Conservation (phyloP, 2,797 vertebrate species). For the Helarctos malayanus region DNA sequence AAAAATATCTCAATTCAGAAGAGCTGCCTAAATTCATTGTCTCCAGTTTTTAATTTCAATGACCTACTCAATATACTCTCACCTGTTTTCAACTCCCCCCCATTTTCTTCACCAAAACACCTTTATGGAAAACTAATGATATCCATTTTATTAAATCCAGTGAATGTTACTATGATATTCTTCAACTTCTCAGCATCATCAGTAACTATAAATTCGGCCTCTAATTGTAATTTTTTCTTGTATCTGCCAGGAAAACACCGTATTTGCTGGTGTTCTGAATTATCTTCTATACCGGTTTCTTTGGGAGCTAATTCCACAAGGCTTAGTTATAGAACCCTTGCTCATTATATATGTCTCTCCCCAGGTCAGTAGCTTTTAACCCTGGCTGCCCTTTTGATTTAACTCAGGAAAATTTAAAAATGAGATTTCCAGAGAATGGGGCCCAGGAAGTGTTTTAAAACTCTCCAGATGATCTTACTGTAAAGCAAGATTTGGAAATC, state of each 20-base stretch:
- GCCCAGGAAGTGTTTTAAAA: background rate
- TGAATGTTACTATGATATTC: background rate
- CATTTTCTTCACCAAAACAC: constrained; percentile 14
- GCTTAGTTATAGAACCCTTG: background rate
- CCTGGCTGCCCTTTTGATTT: background rate
- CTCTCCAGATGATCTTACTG: background rate
- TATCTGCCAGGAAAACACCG: background rate
- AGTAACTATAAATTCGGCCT: background rate
- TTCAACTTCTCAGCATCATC: constrained; percentile 1
- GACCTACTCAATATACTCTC: background rate
- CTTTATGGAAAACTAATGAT: constrained; percentile 1
- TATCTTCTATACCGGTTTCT: background rate
- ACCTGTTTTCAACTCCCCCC: background rate
- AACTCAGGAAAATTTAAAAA: background rate
- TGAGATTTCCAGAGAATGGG: background rate
- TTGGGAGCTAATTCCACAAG: background rate
- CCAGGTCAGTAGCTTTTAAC: background rate
- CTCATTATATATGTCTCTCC: background rate
- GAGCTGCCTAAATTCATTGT: background rate
- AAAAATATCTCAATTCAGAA: background rate
- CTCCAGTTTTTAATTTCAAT: background rate
- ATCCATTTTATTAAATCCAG: background rate
- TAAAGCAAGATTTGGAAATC: background rate
- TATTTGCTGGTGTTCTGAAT: background rate
- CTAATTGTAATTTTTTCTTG: background rate